Evolutionary conservation across 2,797 vertebrate species (phyloP).

Genomic region (Yasuhikotakia modesta): DNA sequence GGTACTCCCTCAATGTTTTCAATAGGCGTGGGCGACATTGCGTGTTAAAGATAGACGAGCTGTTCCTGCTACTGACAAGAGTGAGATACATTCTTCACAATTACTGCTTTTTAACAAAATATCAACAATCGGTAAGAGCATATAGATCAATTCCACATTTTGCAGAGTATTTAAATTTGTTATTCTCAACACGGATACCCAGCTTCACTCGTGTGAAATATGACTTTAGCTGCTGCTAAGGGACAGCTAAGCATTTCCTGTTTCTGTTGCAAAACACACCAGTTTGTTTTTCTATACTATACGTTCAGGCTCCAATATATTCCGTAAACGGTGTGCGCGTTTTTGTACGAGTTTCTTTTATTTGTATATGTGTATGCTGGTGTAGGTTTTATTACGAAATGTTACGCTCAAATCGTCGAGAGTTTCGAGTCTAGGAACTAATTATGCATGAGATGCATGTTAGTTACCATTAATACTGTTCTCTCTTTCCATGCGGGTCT

Average conservation of each 20-base stretch:
- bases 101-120: neutral
- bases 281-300: neutral
- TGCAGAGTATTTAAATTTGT: neutral
- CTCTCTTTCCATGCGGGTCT: neutral
- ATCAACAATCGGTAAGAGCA: slow-evolving; percentile 4
- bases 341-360: neutral
- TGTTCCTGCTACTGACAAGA: neutral
- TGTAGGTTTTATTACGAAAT: neutral
- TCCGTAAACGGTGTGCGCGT: too few relatives aligned
- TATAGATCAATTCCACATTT: neutral
- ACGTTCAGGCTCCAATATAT: neutral
- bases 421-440: neutral
- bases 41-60: slow-evolving; percentile 8
- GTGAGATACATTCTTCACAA: neutral
- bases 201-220: neutral
- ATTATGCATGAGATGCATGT: neutral
- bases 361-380: neutral
- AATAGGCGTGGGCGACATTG: slow-evolving; percentile 24
- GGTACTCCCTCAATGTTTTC: neutral
- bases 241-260: slow-evolving; percentile 28
- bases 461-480: neutral
- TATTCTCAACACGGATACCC: neutral
- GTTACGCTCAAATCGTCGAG: neutral
- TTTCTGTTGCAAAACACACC: neutral
- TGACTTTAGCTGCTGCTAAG: neutral